These are phyloP conservation scores for Hozukius guyotensis DNA, from an alignment of 2,797 vertebrate species.

Conservation along the genomic window DNA sequence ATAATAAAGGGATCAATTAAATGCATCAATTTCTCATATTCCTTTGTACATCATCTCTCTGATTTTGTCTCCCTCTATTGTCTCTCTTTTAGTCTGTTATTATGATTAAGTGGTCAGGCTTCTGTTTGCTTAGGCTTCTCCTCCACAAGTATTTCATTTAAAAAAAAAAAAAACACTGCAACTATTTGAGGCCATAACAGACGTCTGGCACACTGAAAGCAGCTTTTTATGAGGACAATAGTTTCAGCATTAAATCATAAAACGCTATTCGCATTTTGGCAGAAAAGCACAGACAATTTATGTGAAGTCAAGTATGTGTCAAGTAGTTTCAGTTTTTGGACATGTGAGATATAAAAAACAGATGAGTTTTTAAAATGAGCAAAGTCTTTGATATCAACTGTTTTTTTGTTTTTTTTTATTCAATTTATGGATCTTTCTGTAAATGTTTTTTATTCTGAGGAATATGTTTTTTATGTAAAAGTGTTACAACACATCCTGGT, in stretches of 20 bases:
- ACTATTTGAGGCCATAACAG: background rate
- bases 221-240: conserved; percentile 20
- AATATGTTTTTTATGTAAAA: background rate
- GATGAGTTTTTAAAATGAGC: conserved; percentile 32
- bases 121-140: background rate
- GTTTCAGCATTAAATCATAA: conserved; percentile 50
- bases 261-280: conserved; percentile 41
- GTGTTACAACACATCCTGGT: conserved; percentile 45
- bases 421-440: conserved; percentile 28
- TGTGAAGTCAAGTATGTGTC: conserved; percentile 55
- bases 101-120: background rate
- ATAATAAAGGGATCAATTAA: background rate
- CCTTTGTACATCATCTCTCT: background rate
- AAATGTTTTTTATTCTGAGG: background rate
- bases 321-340: conserved; percentile 44
- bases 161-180: background rate
- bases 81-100: background rate
- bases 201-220: conserved; percentile 2
- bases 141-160: background rate
- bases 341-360: conserved; percentile 38
- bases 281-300: conserved; percentile 44
- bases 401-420: background rate
- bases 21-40: background rate
- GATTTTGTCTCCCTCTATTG: background rate
- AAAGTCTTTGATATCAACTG: conserved; percentile 30